Conservation (phyloP, 1,140 invertebrate genomes). For the Ostrea edulis region DNA sequence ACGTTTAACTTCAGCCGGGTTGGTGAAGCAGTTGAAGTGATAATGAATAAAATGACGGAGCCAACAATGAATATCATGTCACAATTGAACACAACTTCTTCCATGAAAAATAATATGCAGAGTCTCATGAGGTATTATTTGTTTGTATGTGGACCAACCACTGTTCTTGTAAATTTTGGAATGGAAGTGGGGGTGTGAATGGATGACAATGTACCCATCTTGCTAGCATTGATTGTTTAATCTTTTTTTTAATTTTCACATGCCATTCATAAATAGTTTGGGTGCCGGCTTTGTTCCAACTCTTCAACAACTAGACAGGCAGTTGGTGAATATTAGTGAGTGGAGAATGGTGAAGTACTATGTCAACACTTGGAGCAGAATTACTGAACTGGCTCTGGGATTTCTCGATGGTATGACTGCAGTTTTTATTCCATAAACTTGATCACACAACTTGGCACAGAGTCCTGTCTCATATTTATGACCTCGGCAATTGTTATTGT, state of each 20-base stretch:
- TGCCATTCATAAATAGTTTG: background rate
- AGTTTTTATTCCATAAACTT: no score
- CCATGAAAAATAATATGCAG: constrained; percentile 5
- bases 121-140: constrained; percentile 4
- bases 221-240: no score
- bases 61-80: background rate
- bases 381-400: background rate
- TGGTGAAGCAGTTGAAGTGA: constrained; percentile 46
- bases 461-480: no score
- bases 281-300: background rate
- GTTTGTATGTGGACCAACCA: background rate
- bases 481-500: no score
- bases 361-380: constrained; percentile 34
- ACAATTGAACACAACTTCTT: background rate
- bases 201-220: no score
- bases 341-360: constrained; percentile 43
- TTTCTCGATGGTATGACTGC: constrained; percentile 38
- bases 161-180: no score
- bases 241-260: no score
- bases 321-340: background rate
- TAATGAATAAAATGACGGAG: constrained; percentile 34
- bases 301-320: constrained; percentile 42
- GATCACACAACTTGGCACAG: no score
- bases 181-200: no score
- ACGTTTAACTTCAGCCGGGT: constrained; percentile 55